Percentiles rank a stretch among this genome's conserved stretches.
These are phyloP conservation scores for Epinephelus fuscoguttatus DNA, from an alignment of 2,113 vertebrate genomes.

Conservation along the genomic window DNA sequence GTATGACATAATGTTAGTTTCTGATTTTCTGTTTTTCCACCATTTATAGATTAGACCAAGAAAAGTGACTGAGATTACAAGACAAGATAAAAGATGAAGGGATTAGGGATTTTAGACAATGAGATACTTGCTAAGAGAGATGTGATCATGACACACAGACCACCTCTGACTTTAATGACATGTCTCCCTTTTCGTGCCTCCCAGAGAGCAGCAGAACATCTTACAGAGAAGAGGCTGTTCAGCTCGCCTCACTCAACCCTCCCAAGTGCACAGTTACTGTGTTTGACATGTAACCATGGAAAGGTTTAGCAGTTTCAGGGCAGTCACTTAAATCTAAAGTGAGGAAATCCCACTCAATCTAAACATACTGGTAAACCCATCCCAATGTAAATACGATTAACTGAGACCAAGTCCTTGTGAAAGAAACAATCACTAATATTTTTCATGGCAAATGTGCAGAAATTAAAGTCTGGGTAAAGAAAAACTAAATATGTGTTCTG, in stretches of 20 bases:
- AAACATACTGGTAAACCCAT: neutral
- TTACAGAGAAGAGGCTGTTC: constrained; percentile 2
- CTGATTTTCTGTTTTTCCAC: neutral
- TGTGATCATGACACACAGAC: neutral
- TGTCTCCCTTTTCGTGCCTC: neutral
- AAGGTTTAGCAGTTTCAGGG: constrained; percentile 12
- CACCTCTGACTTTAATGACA: neutral
- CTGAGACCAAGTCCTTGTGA: neutral
- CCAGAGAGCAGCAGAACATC: neutral
- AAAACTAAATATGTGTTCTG: too few species aligned
- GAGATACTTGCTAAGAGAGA: neutral
- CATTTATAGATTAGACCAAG: neutral
- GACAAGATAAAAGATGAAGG: too few species aligned
- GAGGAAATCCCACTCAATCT: neutral
- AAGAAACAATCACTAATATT: neutral
- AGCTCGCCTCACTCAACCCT: constrained; percentile 6
- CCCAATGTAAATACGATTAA: neutral
- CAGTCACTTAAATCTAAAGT: neutral
- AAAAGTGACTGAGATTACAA: neutral
- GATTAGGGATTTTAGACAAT: constrained; percentile 11
- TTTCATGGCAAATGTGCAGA: constrained; percentile 20
- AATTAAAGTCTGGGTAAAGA: neutral
- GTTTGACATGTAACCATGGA: neutral
- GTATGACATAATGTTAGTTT: neutral
- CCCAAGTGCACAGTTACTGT: neutral